phyloP scores from a whole-genome alignment of 2,113 vertebrate genomes.

The Procavia capensis region DNA sequence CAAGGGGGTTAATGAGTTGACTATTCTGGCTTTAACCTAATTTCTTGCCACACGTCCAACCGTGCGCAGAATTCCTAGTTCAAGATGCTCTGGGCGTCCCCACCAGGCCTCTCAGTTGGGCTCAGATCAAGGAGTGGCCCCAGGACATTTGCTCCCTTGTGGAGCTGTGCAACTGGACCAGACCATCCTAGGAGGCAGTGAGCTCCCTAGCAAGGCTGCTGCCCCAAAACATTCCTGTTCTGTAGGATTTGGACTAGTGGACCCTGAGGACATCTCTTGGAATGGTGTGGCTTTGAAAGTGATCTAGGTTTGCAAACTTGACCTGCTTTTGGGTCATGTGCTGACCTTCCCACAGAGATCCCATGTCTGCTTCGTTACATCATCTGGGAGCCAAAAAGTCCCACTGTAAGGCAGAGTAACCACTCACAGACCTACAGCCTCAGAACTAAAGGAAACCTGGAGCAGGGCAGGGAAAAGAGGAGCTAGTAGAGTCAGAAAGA shows the following conservation, averaged over 20 bases:
- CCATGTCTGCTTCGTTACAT: no score
- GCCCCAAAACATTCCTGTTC: background rate
- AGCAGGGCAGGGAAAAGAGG: background rate
- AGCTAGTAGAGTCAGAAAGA: background rate
- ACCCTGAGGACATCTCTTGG: background rate
- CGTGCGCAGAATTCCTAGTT: background rate
- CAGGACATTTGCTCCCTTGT: background rate
- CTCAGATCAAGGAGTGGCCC: background rate
- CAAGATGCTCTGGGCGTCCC: background rate
- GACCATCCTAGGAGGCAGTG: background rate
- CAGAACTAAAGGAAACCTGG: background rate
- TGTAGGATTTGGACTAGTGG: background rate
- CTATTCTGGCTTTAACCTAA: background rate
- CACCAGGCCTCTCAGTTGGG: background rate
- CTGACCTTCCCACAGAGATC: background rate
- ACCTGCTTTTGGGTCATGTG: background rate
- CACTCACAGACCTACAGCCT: background rate
- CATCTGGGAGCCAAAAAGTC: background rate
- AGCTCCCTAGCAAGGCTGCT: background rate
- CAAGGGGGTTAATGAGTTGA: conserved; percentile 23
- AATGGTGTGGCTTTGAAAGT: background rate
- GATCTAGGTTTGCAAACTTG: background rate
- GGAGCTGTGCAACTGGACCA: background rate
- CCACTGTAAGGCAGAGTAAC: background rate
- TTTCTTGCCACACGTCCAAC: conserved; percentile 9